Conservation (phyloP, 2,888 invertebrate species). For the Listrodromus nycthemerus region DNA sequence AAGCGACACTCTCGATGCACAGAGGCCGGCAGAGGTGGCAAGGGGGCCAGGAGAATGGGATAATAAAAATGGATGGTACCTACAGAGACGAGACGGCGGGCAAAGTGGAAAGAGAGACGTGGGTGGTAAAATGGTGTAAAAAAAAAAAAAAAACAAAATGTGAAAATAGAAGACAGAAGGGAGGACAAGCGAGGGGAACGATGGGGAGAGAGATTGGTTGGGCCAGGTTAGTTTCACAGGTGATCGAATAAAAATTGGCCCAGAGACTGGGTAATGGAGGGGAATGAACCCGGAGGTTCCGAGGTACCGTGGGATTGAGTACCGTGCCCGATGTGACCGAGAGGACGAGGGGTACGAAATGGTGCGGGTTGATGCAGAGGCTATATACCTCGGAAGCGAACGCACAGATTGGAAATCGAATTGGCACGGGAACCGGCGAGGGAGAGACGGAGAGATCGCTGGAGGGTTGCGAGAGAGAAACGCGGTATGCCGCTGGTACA, state of each 20-base stretch:
- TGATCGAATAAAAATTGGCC: constrained; percentile 69
- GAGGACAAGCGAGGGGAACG: constrained; percentile 23
- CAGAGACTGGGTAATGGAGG: constrained; percentile 68
- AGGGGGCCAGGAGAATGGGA: constrained; percentile 3
- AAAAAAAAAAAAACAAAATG: constrained; percentile 26
- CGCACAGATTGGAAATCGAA: constrained; percentile 69
- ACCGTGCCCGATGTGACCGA: constrained; percentile 53
- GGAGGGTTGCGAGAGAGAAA: constrained; percentile 15
- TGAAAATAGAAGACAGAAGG: constrained; percentile 54
- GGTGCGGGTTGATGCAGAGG: constrained; percentile 56
- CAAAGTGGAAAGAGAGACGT: constrained; percentile 33
- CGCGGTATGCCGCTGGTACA: constrained; percentile 33
- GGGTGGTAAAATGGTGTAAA: constrained; percentile 8
- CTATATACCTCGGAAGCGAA: constrained; percentile 54
- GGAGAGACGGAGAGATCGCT: constrained; percentile 13
- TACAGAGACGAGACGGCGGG: constrained; percentile 41
- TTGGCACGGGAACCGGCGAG: constrained; percentile 62
- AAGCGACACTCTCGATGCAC: constrained; percentile 53
- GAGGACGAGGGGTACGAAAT: constrained; percentile 37
- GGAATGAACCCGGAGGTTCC: constrained; percentile 61
- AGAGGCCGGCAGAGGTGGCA: neutral
- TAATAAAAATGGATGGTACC: constrained; percentile 63
- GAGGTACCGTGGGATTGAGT: constrained; percentile 65
- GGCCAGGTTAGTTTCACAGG: constrained; percentile 69
- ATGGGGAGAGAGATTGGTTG: constrained; percentile 66